Base-by-base conservation (phyloP, 2,797 vertebrate species). In the Muraenolepis orangiensis region DNA sequence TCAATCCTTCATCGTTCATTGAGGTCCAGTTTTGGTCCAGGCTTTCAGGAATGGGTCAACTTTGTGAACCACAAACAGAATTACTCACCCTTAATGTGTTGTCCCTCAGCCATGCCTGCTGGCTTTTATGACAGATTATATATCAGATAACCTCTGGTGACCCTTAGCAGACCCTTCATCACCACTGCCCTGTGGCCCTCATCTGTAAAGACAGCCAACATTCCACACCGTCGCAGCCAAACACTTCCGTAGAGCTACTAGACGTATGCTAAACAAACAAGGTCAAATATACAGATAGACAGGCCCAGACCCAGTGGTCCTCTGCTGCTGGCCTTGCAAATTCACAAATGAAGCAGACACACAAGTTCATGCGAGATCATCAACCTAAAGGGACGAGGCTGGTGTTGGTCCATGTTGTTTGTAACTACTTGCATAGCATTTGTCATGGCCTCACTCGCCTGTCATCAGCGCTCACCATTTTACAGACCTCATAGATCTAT, bases 301-400 rank as follows among this genome's bases (percentile, higher is more conserved):
- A 46, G 36, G 74, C 68, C 79, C 84, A 86, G 85, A 87, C 83
- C 87, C 87, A 84, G 88, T 82, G 83, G 88, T 81, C 85, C 86
- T 82, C 80, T 34, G 84, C 85, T 80, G 74, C 81, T 51, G 82
- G 82, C 84, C 76, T 74, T 38, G 72, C 79, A 2, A 40, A 86
- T 74, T 71, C 61, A 78, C 67, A 83, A 82, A 86, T 77, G 34
- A 0, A 74, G 75, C 71, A 73, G 31, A 75, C 70, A 74, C 28
- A 66, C 30, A 16, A n/a, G 18, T 7, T 13, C 31, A 69, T 29
- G 69, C 23, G 5, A 16, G 23, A 26, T 14, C 32, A 38, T 5
- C 12, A 38, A 23, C 32, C 36, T 70, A 16, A 70, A 38, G 32
- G 32, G 8, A 34, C 14, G 8, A 23, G 18, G 34, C 31, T 69